Percentiles rank a stretch among this genome's conserved stretches.
These are phyloP conservation scores for Thunnus albacares DNA, from an alignment of 2,797 vertebrate genomes.

Conservation along the genomic window DNA sequence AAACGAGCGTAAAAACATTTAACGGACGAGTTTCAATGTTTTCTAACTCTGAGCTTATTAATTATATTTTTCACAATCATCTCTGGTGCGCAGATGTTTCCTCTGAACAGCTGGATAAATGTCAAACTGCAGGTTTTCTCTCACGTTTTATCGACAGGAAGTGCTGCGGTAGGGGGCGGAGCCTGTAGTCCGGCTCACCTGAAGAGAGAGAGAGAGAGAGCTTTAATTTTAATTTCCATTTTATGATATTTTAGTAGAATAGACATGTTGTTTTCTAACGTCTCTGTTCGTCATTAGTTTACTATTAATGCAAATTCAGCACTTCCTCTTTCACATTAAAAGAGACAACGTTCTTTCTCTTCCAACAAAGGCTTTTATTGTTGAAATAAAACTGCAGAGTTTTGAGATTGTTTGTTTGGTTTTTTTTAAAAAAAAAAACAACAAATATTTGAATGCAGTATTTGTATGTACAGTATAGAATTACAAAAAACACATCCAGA, in stretches of 20 bases:
- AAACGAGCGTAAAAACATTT: neutral
- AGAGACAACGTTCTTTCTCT: neutral
- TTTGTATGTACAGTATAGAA: too few species aligned
- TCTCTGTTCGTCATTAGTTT: neutral
- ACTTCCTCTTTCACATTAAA: constrained; percentile 22
- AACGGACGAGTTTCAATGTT: neutral
- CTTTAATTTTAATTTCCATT: neutral
- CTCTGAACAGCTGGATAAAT: too few species aligned
- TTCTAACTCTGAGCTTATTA: neutral
- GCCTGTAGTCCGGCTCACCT: neutral
- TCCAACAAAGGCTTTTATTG: neutral
- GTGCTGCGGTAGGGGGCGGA: too few species aligned
- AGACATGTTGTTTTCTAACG: neutral
- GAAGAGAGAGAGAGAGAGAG: neutral
- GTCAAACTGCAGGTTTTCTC: too few species aligned
- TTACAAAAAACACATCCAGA: too few species aligned
- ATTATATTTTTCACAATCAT: too few species aligned
- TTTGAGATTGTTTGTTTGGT: neutral
- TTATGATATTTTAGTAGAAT: neutral
- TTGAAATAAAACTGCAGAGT: neutral
- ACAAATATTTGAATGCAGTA: too few species aligned
- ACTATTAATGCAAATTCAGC: neutral
- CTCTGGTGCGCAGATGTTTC: too few species aligned
- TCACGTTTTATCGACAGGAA: too few species aligned
- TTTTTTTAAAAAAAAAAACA: too few species aligned